phyloP scores from a whole-genome alignment of 2,113 vertebrate genomes.

The Syrmaticus mikado region DNA sequence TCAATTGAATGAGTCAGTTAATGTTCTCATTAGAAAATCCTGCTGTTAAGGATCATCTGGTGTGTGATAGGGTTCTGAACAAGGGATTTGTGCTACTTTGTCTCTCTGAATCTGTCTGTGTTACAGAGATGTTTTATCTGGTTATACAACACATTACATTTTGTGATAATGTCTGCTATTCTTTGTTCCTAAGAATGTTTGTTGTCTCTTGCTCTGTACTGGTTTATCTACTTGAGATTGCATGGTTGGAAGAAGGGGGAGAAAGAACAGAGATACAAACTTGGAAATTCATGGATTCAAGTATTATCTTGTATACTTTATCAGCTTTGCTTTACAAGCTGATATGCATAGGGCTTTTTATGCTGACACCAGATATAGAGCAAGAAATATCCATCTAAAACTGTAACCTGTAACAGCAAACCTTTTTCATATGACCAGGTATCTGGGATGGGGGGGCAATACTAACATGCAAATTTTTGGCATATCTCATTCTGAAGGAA shows the following conservation, averaged over 20 bases:
- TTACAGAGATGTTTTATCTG: slow-evolving; percentile 12
- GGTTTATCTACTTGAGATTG: neutral
- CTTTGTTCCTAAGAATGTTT: neutral
- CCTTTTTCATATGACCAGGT: neutral
- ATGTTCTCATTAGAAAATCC: slow-evolving; percentile 45
- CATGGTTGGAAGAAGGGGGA: neutral
- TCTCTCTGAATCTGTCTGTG: slow-evolving; percentile 17
- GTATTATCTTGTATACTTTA: neutral
- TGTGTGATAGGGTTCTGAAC: neutral
- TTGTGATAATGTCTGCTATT: neutral
- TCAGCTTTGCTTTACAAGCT: neutral
- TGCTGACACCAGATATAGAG: slow-evolving; percentile 25
- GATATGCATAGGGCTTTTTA: neutral
- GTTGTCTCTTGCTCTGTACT: neutral
- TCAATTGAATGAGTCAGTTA: neutral
- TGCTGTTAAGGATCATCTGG: slow-evolving; percentile 26
- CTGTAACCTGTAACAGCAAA: neutral
- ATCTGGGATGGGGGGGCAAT: neutral
- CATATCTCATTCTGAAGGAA: neutral
- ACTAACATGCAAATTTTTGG: neutral
- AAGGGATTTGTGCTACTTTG: slow-evolving; percentile 24
- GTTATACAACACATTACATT: neutral
- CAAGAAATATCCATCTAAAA: slow-evolving; percentile 1
- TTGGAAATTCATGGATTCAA: neutral
- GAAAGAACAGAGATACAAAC: neutral